phyloP scores from a whole-genome alignment of 1,140 invertebrate genomes.

The Drosophila nannoptera region DNA sequence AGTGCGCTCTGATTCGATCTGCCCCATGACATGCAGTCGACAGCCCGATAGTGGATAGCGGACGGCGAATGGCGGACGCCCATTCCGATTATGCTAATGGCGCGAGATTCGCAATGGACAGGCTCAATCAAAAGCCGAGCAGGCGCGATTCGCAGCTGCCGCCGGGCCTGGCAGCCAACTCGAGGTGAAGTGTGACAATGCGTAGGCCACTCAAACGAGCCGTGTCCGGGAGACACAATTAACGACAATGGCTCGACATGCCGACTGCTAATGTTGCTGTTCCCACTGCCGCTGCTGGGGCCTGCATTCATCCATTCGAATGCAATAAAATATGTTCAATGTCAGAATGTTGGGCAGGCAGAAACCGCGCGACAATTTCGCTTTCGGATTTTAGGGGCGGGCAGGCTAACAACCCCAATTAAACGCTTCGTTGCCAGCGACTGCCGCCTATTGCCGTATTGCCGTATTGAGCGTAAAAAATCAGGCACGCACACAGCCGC shows the following conservation, averaged over 20 bases:
- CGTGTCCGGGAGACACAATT: constrained; percentile 55
- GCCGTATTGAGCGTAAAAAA: constrained; percentile 54
- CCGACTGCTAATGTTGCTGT: constrained; percentile 29
- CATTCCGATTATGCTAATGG: neutral
- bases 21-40: too few species aligned
- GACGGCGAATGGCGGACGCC: too few species aligned
- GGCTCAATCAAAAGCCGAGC: neutral
- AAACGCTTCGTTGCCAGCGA: constrained; percentile 57
- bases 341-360: constrained; percentile 36
- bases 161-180: neutral
- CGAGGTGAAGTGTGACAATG: constrained; percentile 69
- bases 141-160: constrained; percentile 40
- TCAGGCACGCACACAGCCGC: constrained; percentile 21
- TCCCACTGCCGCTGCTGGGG: neutral
- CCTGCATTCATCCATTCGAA: constrained; percentile 42
- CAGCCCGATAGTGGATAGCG: too few species aligned
- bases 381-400: constrained; percentile 36
- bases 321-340: constrained; percentile 71
- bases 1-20: constrained; percentile 10
- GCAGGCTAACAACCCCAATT: constrained; percentile 69
- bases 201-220: constrained; percentile 41
- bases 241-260: constrained; percentile 44
- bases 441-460: constrained; percentile 1
- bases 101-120: neutral
- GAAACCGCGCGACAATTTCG: constrained; percentile 40